Conservation (phyloP, 2,888 invertebrate genomes). For the Dicyrtomina minuta region DNA sequence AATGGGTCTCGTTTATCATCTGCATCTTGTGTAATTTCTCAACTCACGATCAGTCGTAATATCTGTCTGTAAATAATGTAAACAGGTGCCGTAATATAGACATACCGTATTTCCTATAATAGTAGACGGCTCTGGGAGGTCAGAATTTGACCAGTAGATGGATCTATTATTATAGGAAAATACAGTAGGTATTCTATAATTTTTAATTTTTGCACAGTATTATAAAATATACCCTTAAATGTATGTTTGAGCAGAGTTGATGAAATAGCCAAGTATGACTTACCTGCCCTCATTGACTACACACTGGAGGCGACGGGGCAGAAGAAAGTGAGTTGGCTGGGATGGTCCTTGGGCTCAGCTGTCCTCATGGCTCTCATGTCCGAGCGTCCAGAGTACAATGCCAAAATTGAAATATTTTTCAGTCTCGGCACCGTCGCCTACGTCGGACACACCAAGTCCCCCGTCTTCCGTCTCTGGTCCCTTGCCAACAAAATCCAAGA, state of each 20-base stretch:
- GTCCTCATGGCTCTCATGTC: constrained; percentile 41
- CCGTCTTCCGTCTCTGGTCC: neutral
- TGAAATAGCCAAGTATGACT: constrained; percentile 11
- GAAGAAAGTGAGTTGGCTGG: constrained; percentile 14
- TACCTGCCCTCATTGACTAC: constrained; percentile 12
- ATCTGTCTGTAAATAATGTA: too few species aligned
- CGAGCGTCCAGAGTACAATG: constrained; percentile 50
- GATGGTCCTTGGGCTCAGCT: constrained; percentile 24
- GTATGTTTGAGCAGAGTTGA: constrained; percentile 12
- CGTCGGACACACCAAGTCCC: constrained; percentile 49
- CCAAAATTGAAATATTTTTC: constrained; percentile 52
- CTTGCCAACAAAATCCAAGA: constrained; percentile 4
- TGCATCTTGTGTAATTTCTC: too few species aligned
- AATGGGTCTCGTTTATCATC: too few species aligned
- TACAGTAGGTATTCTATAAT: too few species aligned
- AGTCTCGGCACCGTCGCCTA: constrained; percentile 55
- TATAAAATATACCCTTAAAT: neutral
- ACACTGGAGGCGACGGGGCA: constrained; percentile 3
- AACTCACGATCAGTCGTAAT: too few species aligned
- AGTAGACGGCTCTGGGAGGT: too few species aligned
- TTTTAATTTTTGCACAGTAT: too few species aligned
- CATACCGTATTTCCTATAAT: too few species aligned
- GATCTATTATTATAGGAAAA: too few species aligned
- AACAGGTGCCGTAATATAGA: too few species aligned
- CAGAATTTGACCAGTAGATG: too few species aligned